phyloP scores from a whole-genome alignment of 2,113 vertebrate genomes.

The Corythornis cristatus region DNA sequence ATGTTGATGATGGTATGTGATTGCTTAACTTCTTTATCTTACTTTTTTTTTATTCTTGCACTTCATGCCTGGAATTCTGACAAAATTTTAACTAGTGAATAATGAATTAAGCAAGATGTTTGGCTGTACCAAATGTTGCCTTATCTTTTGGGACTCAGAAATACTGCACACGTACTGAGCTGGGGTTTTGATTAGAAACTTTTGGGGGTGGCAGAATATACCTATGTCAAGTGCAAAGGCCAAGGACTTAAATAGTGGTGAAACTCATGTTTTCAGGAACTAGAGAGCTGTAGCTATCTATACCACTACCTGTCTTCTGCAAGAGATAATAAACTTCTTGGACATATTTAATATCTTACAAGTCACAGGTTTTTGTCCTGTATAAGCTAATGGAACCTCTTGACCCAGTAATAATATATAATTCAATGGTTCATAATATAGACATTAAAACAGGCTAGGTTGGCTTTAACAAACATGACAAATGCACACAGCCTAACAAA shows the following conservation, averaged over 20 bases:
- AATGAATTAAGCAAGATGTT: slow-evolving; percentile 61
- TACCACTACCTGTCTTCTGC: neutral
- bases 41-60: slow-evolving; percentile 45
- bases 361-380: neutral
- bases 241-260: neutral
- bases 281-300: neutral
- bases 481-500: neutral
- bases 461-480: neutral
- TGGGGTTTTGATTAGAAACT: neutral
- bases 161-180: neutral
- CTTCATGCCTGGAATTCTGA: slow-evolving; percentile 49
- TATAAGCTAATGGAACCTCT: neutral
- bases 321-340: neutral
- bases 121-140: slow-evolving; percentile 41
- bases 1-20: slow-evolving; percentile 27
- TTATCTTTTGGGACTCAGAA: neutral
- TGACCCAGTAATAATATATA: neutral
- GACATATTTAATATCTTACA: neutral
- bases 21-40: slow-evolving; percentile 40
- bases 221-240: neutral
- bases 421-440: neutral
- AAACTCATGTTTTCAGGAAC: neutral
- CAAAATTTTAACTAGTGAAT: slow-evolving; percentile 49
- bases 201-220: neutral
- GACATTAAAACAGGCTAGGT: neutral